Conservation (phyloP, 2,888 invertebrate species). For the Escarpia spicata region DNA sequence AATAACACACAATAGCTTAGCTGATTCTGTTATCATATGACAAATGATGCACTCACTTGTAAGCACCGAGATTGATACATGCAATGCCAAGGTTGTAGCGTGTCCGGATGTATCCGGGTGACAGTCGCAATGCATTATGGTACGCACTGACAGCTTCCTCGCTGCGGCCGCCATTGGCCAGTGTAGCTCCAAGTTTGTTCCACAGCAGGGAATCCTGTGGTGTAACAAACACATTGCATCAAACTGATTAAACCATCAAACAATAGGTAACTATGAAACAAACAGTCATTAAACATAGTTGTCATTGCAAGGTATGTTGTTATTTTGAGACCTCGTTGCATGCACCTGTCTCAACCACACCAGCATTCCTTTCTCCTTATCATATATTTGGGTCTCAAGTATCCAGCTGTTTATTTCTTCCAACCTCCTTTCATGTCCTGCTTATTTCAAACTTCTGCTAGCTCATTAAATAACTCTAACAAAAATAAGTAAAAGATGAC, state of each 20-base stretch:
- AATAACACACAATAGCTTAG: background rate
- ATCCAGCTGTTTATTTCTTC: background rate
- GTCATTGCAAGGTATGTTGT: too few relatives aligned
- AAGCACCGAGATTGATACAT: slow-evolving; percentile 93
- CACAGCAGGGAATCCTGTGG: slow-evolving; percentile 85
- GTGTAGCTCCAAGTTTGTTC: slow-evolving; percentile 96
- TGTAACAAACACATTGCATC: background rate
- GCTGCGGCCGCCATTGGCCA: slow-evolving; percentile 93
- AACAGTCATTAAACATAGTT: background rate
- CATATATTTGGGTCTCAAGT: background rate
- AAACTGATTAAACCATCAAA: background rate
- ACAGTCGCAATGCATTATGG: slow-evolving; percentile 86
- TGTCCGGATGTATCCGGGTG: slow-evolving; percentile 95
- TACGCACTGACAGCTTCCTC: slow-evolving; percentile 98
- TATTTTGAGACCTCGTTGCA: too few relatives aligned
- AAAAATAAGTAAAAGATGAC: too few relatives aligned
- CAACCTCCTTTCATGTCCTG: background rate
- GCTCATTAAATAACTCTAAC: background rate
- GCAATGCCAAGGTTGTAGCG: slow-evolving; percentile 98
- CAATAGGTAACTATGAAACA: background rate
- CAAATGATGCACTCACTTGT: slow-evolving; percentile 69
- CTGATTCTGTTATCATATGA: too few relatives aligned
- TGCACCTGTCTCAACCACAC: background rate
- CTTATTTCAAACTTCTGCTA: background rate
- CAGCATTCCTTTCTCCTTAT: background rate